Evolutionary conservation across 2,797 vertebrate genomes (phyloP), one percentile per base, ranked within the genome.

Genomic region (Lithobates pipiens): DNA sequence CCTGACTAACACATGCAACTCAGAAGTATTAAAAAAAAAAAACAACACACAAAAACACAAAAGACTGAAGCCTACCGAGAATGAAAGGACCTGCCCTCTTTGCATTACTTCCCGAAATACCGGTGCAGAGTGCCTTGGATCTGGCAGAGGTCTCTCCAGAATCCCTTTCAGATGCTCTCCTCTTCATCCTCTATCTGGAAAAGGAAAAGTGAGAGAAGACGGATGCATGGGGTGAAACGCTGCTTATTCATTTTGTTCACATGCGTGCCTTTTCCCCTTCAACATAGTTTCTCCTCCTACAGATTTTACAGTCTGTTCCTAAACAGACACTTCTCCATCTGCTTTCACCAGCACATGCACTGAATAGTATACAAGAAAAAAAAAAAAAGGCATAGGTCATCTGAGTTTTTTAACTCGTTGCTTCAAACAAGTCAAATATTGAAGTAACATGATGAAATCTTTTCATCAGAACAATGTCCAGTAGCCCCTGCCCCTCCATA

Each of bases 61-160:
- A 54, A 34, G 5, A 13, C n/a, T 18, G 7, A 39, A 42, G 8
- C 90, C 93, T 94, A 99, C 98, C 98, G 0, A 99, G 95, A 88
- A 99, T 96, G 90, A 99, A 99, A 0, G 98, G 98, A 39, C 98
- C 98, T 0, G 98, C 98, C 95, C 97, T 95, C 93, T 99, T 99
- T 88, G 97, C 96, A 78, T 97, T 99, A 84, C 91, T 98, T 93
- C 98, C 97, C 10, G 98, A 96, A 91, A 99, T 98, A 80, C 97
- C 96, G 3, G 95, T 90, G 90, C 98, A 99, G 69, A 99, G 96
- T 90, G 97, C 95, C 93, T 99, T 98, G 70, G 96, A 95, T 89
- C 96, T 96, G 84, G 96, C 88, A 2, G 98, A 99, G 68, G 97
- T 96, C 92, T 99, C 98, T 91, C 98, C 98, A 88, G 96, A 95